Percentiles rank a stretch among this genome's conserved stretches.
Conservation (phyloP, 2,113 vertebrate genomes). For the Crotophaga sulcirostris region DNA sequence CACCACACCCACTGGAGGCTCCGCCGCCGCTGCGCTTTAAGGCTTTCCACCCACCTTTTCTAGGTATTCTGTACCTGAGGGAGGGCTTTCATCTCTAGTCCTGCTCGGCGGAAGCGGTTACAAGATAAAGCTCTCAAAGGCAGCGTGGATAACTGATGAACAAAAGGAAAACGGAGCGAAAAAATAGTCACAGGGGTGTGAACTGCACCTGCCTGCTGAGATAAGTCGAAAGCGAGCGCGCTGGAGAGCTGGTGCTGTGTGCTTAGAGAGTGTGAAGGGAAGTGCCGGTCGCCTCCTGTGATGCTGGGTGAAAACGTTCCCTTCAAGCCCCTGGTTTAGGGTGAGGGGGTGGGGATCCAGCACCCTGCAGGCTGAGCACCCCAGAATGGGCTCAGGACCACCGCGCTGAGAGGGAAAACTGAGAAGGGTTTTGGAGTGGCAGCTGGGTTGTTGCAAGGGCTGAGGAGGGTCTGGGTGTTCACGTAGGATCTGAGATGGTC, state of each 20-base stretch:
- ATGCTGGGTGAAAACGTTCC: accelerated
- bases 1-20: not conserved
- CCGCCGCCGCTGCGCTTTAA: accelerated
- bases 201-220: not conserved
- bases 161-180: not conserved
- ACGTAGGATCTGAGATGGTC: not conserved
- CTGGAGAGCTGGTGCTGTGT: accelerated
- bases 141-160: not conserved
- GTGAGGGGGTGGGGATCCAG: not conserved
- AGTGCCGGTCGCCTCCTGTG: accelerated
- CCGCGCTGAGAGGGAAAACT: too few species aligned
- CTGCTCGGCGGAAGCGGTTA: not conserved
- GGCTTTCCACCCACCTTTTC: not conserved
- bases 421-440: not conserved
- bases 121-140: not conserved
- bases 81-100: not conserved
- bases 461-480: not conserved
- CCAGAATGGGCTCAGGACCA: not conserved
- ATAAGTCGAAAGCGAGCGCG: accelerated
- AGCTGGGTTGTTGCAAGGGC: accelerated
- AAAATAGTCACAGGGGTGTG: not conserved
- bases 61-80: not conserved
- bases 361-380: not conserved
- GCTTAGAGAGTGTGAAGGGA: accelerated
- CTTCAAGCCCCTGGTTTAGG: not conserved